Evolutionary conservation across 2,888 invertebrate genomes (phyloP).

Genomic region (Mesochorus sp.): DNA sequence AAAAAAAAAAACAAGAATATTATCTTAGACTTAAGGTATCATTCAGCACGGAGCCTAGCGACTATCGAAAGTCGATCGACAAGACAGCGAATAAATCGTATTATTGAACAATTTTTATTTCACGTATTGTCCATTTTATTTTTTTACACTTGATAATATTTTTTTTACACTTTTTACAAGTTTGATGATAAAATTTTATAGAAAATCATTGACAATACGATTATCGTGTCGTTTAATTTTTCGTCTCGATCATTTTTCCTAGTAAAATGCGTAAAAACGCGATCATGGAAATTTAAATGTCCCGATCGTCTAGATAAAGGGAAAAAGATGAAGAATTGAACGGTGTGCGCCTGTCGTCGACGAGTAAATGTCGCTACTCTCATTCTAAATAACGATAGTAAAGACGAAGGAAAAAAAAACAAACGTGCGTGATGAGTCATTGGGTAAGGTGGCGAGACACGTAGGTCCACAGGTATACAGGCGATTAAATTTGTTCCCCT

Average conservation of each 20-base stretch:
- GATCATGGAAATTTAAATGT: constrained; percentile 38
- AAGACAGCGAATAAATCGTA: constrained; percentile 20
- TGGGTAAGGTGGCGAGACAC: constrained; percentile 74
- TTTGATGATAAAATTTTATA: no score
- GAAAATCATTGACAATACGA: no score
- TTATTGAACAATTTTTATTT: background rate
- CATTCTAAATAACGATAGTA: background rate
- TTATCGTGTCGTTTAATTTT: constrained; percentile 51
- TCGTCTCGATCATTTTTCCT: constrained; percentile 14
- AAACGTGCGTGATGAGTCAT: constrained; percentile 66
- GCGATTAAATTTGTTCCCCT: background rate
- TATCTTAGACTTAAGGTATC: constrained; percentile 76
- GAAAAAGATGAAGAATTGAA: constrained; percentile 36
- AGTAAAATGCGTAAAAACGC: constrained; percentile 11
- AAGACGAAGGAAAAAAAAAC: background rate
- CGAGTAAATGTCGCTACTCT: constrained; percentile 51
- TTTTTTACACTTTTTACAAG: no score
- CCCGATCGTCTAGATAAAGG: no score
- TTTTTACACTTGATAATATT: background rate
- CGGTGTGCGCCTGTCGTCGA: constrained; percentile 48
- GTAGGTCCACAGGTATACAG: constrained; percentile 45
- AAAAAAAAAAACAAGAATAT: constrained; percentile 73
- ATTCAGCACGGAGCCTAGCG: constrained; percentile 15
- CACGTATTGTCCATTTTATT: background rate
- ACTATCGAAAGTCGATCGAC: constrained; percentile 46